Evolutionary conservation across 2,888 invertebrate genomes (phyloP).

Genomic region (Watsonalla cultraria): DNA sequence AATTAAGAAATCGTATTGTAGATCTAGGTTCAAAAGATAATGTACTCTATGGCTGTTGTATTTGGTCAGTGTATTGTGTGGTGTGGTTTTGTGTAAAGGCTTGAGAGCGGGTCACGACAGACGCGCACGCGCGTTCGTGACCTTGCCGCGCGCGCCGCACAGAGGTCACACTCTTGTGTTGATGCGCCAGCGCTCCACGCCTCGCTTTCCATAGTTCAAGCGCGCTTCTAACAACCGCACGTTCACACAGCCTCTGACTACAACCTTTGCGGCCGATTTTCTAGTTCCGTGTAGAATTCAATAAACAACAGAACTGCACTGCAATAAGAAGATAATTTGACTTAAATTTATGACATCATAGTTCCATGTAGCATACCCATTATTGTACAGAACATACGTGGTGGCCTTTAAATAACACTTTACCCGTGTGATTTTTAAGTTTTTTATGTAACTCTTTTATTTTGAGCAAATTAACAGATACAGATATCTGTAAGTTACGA

Average conservation of each 20-base stretch:
- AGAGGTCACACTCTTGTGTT: slow-evolving; percentile 71
- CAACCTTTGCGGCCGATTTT: slow-evolving; percentile 2
- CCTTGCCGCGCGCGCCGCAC: slow-evolving; percentile 73
- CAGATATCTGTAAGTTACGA: too few species aligned
- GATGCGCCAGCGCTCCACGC: slow-evolving; percentile 57
- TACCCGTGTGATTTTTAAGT: too few species aligned
- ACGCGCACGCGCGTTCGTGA: slow-evolving; percentile 77
- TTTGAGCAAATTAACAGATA: too few species aligned
- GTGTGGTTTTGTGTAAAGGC: slow-evolving; percentile 38
- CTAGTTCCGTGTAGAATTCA: background rate
- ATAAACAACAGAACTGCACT: background rate
- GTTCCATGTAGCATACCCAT: too few species aligned
- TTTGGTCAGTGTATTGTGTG: slow-evolving; percentile 48
- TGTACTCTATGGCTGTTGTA: slow-evolving; percentile 56
- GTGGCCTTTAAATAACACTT: too few species aligned
- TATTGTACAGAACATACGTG: too few species aligned
- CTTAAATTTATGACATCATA: too few species aligned
- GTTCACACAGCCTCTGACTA: slow-evolving; percentile 2
- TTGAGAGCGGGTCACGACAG: slow-evolving; percentile 76
- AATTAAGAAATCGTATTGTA: slow-evolving; percentile 49
- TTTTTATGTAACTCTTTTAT: too few species aligned
- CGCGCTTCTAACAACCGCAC: slow-evolving; percentile 17
- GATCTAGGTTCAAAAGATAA: slow-evolving; percentile 40
- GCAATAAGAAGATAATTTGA: too few species aligned
- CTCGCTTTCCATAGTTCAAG: slow-evolving; percentile 46